Percentiles rank a stretch among this genome's conserved stretches.
Evolutionary conservation across 2,113 vertebrate species (phyloP).

Genomic region (Elephantulus edwardii): DNA sequence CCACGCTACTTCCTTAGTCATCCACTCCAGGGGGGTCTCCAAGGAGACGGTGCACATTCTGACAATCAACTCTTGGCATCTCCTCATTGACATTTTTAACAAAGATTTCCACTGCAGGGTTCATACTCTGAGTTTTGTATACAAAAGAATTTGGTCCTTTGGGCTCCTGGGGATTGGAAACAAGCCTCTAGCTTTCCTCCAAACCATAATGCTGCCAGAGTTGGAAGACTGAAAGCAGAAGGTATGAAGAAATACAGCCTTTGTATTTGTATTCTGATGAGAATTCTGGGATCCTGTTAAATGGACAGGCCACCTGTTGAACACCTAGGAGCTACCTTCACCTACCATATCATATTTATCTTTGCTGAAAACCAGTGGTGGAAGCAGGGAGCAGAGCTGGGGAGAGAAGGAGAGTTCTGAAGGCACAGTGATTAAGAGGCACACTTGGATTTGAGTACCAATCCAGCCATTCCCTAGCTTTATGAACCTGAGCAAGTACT

Average conservation of each 20-base stretch:
- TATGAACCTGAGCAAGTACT: background rate
- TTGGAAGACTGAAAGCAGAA: slow-evolving; percentile 24
- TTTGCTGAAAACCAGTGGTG: background rate
- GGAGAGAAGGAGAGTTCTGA: background rate
- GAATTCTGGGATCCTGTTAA: background rate
- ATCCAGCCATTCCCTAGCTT: background rate
- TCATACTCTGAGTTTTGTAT: slow-evolving; percentile 21
- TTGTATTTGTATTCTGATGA: background rate
- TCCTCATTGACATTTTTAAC: slow-evolving; percentile 41
- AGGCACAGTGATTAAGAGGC: slow-evolving; percentile 1
- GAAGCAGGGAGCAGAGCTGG: background rate
- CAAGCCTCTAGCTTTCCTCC: background rate
- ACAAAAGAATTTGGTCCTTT: background rate
- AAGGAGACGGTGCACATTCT: slow-evolving; percentile 56
- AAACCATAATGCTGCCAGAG: background rate
- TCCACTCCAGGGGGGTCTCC: slow-evolving; percentile 36
- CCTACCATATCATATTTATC: background rate
- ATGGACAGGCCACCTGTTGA: background rate
- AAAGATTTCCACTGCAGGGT: slow-evolving; percentile 22
- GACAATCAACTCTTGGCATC: slow-evolving; percentile 38
- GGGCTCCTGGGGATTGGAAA: background rate
- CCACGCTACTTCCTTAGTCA: slow-evolving; percentile 47
- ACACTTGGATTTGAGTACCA: background rate
- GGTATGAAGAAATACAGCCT: background rate
- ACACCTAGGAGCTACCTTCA: background rate